Base-by-base conservation (phyloP, 2,888 invertebrate genomes). In the Tethea ocularis region DNA sequence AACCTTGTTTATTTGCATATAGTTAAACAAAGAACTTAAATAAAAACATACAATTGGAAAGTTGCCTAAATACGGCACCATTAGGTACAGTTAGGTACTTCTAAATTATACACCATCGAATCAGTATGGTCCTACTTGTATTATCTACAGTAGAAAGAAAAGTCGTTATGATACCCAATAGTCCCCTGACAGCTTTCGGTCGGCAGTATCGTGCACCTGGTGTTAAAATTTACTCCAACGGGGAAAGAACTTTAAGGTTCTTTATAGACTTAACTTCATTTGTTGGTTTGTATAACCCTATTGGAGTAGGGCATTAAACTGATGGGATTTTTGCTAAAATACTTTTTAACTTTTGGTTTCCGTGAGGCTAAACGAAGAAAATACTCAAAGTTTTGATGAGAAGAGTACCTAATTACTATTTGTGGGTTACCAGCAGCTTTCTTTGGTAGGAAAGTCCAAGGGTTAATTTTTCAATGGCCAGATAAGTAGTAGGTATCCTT, bases 81-180 rank as follows among this genome's bases (percentile, higher is more conserved):
- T 17, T 11, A n/a, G n/a, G n/a, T n/a, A 10, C 29, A 20, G 15
- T 33, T 54, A 20, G 15, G 22, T 54, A 33, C 33, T 22, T 22
- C 20, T 13, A 33, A 54, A 36, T 54, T 54, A 54, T 20, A 11
- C 13, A 20, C 13, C 11, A 33, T 13, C 6, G 22, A 54, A 20
- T 33, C 10, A 26, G 11, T 53, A 26, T 29, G 52, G 29, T 26
- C 10, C 29, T 33, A 15, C 11, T 65, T 61, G 62, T 67, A 62
- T 67, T 65, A 54, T 56, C 55, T 58, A 60, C 60, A 38, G 63
- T 62, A 61, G 57, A 66, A 70, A 67, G 61, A 57, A 55, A 55
- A 63, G 70, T 70, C 72, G 65, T 72, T 68, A 72, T 61, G 62
- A 51, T 56, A 57, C 70, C 70, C 70, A 62, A 72, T 68, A 68